These are phyloP conservation scores for Dipodomys ordii DNA, from an alignment of 2,113 vertebrate species.

Conservation along the genomic window DNA sequence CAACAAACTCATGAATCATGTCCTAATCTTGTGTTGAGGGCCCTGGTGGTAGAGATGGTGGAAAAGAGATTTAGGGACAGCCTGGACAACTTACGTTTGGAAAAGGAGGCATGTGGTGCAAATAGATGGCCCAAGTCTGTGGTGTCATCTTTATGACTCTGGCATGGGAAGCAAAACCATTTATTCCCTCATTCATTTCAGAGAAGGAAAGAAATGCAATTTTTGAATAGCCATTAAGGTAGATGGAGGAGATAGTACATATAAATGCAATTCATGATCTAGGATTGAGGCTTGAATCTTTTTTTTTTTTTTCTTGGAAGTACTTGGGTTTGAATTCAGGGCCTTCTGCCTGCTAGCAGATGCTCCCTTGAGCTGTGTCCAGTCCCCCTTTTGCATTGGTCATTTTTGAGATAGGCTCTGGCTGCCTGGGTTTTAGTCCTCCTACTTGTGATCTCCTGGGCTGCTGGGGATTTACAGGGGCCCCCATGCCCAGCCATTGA, in stretches of 20 bases:
- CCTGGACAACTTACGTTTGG: neutral
- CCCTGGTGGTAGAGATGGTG: neutral
- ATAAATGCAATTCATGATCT: conserved; percentile 7
- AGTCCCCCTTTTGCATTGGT: too few relatives aligned
- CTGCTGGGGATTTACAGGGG: too few relatives aligned
- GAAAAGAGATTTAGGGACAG: neutral
- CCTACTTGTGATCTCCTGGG: too few relatives aligned
- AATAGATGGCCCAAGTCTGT: neutral
- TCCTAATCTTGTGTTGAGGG: neutral
- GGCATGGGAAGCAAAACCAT: neutral
- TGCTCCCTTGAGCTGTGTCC: too few relatives aligned
- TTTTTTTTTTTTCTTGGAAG: too few relatives aligned
- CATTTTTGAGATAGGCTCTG: too few relatives aligned
- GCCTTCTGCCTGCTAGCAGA: too few relatives aligned
- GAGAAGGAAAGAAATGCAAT: conserved; percentile 3
- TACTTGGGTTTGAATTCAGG: too few relatives aligned
- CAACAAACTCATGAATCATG: neutral
- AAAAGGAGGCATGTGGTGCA: neutral
- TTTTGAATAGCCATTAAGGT: neutral
- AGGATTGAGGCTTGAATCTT: neutral
- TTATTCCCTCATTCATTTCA: neutral
- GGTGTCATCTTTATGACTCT: neutral
- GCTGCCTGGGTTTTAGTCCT: too few relatives aligned
- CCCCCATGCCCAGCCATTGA: too few relatives aligned
- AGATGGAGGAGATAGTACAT: conserved; percentile 29